Evolutionary conservation across 2,113 vertebrate genomes (phyloP).

Genomic region (Shinisaurus crocodilurus): DNA sequence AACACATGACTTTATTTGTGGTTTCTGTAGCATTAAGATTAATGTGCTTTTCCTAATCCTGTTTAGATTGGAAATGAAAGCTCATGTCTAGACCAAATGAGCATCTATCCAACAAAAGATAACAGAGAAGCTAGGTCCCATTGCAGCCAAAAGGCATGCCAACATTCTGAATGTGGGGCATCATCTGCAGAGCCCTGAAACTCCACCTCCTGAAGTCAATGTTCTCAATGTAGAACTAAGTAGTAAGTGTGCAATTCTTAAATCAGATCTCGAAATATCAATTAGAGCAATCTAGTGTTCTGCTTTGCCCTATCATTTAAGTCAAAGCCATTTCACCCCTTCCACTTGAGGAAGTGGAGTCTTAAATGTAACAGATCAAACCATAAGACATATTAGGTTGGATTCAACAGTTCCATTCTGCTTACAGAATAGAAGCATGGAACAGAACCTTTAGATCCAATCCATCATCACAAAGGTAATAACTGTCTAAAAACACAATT

Average conservation of each 20-base stretch:
- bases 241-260: neutral
- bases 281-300: neutral
- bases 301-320: neutral
- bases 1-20: conserved; percentile 42
- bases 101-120: conserved; percentile 24
- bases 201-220: neutral
- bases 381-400: neutral
- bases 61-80: conserved; percentile 26
- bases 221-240: neutral
- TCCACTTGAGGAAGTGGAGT: conserved; percentile 71
- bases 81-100: conserved; percentile 19
- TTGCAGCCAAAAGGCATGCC: neutral
- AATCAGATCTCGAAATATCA: conserved; percentile 13
- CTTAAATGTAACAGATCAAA: neutral
- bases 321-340: conserved; percentile 17
- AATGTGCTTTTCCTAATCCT: conserved; percentile 35
- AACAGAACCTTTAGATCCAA: neutral
- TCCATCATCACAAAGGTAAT: too few species aligned
- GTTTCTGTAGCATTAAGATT: conserved; percentile 31
- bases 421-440: neutral
- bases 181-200: neutral
- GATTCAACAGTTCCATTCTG: neutral
- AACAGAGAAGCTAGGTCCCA: neutral
- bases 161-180: neutral
- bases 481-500: neutral